Base-by-base conservation (phyloP, 2,888 invertebrate genomes). In the Cosmia pyralina region DNA sequence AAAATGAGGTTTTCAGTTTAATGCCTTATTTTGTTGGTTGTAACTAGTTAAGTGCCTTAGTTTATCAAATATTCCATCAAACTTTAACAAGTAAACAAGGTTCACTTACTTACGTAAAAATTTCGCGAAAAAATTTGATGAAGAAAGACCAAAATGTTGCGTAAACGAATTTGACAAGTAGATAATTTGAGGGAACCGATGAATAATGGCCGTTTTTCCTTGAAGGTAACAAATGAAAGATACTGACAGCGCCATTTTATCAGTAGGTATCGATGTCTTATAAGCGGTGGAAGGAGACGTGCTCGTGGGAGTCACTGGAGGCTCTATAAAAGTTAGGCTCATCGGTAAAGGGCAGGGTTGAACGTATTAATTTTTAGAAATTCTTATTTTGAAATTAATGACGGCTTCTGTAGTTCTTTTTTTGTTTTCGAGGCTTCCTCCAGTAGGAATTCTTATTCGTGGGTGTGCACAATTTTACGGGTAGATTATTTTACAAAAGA, bases 321-420 rank as follows among this genome's bases (percentile, higher is more conserved):
- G 87, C 85, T 88, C 81, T 82, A 70, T 73, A 79, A 83, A 86
- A 85, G 79, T 85, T 86, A 81, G 57, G 73, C 59, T 69, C 57
- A 38, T 63, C 50, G 48, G 57, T 19, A 74, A 70, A 55, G 50
- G 38, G 8, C 41, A 79, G 69, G 53, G 58, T 46, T 66, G 58
- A 46, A 63, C 48, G n/a, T 57, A 34, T n/a, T 57, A 5, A 46
- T 53, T 59, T 63, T 46, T 44, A n/a, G 0, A 22, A 41, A 41
- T 50, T 59, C 15, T 19, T 28, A 22, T 28, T 79, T 71, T 34
- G 4, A 11, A 66, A 60, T 68, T 7, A 48, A 53, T 28, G 0
- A 13, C n/a, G 19, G 17, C 8, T 53, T 71, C 15, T 34, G 46
- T 41, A 28, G 13, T 22, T 59, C 7, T 59, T n/a, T 8, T 48